Evolutionary conservation across 2,888 invertebrate species (phyloP).

Genomic region (Zonitis immaculata): DNA sequence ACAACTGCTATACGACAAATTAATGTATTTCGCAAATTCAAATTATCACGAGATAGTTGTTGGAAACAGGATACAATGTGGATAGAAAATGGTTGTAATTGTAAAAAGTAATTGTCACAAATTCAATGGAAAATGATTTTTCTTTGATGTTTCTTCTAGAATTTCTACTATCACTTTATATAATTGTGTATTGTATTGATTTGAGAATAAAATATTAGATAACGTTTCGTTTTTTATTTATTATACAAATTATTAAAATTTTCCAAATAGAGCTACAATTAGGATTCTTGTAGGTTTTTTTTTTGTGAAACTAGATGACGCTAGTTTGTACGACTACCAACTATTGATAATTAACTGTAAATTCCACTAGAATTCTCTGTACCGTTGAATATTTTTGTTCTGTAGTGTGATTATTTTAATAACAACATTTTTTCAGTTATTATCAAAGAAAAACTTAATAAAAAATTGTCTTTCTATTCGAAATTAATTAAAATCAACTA

Average conservation of each 20-base stretch:
- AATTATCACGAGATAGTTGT: background rate
- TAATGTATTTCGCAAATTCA: background rate
- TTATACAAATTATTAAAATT: too few species aligned
- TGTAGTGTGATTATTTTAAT: background rate
- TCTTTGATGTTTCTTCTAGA: too few species aligned
- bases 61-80: slow-evolving; percentile 3
- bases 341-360: too few species aligned
- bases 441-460: background rate
- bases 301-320: background rate
- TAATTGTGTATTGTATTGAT: too few species aligned
- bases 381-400: background rate
- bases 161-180: background rate
- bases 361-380: background rate
- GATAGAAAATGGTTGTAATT: slow-evolving; percentile 1
- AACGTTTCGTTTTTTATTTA: too few species aligned
- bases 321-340: background rate
- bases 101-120: background rate
- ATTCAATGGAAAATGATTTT: too few species aligned
- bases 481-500: background rate
- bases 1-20: background rate
- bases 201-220: too few species aligned
- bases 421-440: background rate
- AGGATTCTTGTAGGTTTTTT: background rate
- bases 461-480: background rate
- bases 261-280: background rate